These are phyloP conservation scores for Myzus persicae DNA, from an alignment of 1,140 invertebrate species.

Conservation along the genomic window DNA sequence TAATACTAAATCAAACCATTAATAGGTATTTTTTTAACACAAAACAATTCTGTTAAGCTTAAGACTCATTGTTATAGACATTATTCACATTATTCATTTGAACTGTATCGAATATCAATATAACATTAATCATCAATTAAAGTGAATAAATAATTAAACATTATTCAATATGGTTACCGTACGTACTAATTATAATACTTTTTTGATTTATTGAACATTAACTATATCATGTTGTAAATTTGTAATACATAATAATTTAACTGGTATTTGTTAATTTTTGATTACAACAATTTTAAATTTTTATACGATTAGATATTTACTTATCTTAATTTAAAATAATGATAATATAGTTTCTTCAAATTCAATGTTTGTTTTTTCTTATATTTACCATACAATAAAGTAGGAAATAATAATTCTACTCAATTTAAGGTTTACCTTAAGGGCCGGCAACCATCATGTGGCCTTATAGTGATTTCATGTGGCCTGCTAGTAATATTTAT, in stretches of 20 bases:
- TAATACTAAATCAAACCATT: neutral
- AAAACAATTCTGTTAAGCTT: neutral
- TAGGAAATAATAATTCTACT: neutral
- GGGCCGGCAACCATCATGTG: no score
- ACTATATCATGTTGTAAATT: no score
- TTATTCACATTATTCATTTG: neutral
- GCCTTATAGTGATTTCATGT: no score
- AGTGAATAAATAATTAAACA: neutral
- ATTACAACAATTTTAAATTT: neutral
- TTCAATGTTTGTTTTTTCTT: neutral
- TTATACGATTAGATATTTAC: neutral
- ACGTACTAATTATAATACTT: neutral
- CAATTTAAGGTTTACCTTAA: no score
- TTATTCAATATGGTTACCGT: neutral
- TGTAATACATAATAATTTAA: no score
- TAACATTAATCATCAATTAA: neutral
- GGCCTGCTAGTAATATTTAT: no score
- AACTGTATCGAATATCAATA: neutral
- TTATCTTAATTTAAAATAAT: neutral
- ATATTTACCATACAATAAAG: neutral
- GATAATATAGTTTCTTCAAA: neutral
- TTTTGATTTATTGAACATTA: no score
- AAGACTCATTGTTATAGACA: neutral
- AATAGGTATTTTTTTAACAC: neutral
- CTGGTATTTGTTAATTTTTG: no score